These are phyloP conservation scores for Poicephalus gulielmi DNA, from an alignment of 2,113 vertebrate genomes.

Conservation along the genomic window DNA sequence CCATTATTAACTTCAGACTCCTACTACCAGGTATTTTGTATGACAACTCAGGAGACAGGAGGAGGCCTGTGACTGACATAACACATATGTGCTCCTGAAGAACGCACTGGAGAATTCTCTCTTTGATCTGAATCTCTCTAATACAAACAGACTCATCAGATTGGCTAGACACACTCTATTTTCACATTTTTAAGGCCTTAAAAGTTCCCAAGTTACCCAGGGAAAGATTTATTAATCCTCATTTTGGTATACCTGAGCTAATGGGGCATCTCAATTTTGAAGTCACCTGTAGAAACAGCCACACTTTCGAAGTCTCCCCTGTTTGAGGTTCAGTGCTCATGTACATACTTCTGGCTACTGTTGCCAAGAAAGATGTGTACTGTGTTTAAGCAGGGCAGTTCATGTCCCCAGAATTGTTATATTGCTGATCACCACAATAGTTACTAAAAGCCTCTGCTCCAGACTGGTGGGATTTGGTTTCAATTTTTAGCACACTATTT, in stretches of 20 bases:
- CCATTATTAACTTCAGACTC: background rate
- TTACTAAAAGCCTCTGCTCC: conserved; percentile 56
- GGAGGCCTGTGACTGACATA: background rate
- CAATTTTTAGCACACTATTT: conserved; percentile 60
- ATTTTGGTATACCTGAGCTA: background rate
- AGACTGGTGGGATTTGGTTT: conserved; percentile 38
- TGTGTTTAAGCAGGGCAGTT: background rate
- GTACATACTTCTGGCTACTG: accelerated
- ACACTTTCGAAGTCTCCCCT: background rate
- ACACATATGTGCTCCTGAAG: background rate
- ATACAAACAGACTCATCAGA: background rate
- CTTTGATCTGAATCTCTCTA: background rate
- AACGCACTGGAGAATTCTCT: background rate
- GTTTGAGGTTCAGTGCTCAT: background rate
- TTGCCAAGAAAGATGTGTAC: background rate
- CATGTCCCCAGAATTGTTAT: conserved; percentile 12
- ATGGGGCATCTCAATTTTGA: background rate
- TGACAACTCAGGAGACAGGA: background rate
- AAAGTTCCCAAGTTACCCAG: background rate
- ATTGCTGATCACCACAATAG: conserved; percentile 33
- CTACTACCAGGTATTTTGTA: background rate
- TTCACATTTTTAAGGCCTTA: background rate
- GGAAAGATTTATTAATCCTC: background rate
- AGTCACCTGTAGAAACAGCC: background rate
- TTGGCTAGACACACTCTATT: background rate